Conservation (phyloP, 2,888 invertebrate species). For the Pilophorus perplexus region DNA sequence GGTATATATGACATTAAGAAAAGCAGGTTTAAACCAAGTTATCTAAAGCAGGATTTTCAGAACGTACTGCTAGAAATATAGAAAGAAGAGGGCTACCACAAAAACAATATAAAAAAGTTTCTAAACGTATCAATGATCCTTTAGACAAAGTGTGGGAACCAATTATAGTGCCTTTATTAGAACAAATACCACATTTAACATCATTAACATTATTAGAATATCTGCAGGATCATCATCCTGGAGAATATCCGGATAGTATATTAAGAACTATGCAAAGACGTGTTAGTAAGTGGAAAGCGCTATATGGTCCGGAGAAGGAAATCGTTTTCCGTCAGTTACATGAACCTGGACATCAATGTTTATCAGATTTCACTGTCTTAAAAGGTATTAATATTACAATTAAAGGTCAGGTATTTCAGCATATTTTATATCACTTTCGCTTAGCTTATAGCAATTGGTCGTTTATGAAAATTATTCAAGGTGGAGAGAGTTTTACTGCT, state of each 20-base stretch:
- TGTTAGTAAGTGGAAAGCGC: neutral
- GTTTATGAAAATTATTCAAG: neutral
- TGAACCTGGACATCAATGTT: neutral
- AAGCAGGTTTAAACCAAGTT: neutral
- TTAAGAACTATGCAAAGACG: neutral
- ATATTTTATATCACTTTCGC: neutral
- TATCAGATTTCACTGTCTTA: neutral
- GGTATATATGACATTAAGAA: neutral
- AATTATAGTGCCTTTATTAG: neutral
- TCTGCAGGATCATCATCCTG: neutral
- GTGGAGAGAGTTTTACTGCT: neutral
- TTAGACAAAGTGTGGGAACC: neutral
- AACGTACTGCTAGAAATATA: neutral
- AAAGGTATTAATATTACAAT: neutral
- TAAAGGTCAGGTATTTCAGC: neutral
- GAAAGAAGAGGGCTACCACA: neutral
- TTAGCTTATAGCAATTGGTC: neutral
- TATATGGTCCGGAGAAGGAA: neutral
- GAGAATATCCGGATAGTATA: neutral
- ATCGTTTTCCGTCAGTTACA: neutral
- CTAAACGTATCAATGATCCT: neutral
- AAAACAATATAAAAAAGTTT: neutral
- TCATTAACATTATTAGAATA: neutral
- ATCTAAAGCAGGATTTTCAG: neutral
- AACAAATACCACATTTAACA: neutral